Percentiles rank a stretch among this genome's conserved stretches.
phyloP scores from a whole-genome alignment of 2,113 vertebrate species.

The Calypte anna region DNA sequence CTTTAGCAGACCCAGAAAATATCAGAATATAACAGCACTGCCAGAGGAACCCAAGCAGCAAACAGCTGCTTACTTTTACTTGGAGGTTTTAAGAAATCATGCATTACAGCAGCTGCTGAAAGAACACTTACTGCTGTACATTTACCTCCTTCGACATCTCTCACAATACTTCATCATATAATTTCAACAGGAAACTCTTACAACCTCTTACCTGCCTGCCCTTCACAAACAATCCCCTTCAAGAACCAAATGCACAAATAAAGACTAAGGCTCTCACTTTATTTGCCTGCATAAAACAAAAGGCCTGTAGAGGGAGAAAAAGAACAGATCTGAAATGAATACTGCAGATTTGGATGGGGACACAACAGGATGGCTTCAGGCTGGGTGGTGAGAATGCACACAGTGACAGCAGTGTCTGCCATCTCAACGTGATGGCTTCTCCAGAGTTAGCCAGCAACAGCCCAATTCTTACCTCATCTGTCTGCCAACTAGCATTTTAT shows the following conservation, averaged over 20 bases:
- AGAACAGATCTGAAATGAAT: neutral
- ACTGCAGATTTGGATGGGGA: neutral
- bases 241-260: neutral
- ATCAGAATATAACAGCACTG: neutral
- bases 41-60: neutral
- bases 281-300: neutral
- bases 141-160: neutral
- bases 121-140: neutral
- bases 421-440: neutral
- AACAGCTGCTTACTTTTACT: neutral
- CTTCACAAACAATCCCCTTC: neutral
- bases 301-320: neutral
- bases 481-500: conserved; percentile 4
- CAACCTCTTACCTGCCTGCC: neutral
- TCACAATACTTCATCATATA: neutral
- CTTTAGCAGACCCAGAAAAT: neutral
- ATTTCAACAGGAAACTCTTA: neutral
- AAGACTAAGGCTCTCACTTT: neutral
- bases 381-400: neutral
- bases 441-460: neutral
- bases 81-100: neutral
- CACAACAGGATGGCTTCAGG: neutral
- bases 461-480: neutral
- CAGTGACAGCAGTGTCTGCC: neutral
- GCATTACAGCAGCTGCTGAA: neutral